Percentiles rank a stretch among this genome's conserved stretches.
Evolutionary conservation across 2,888 invertebrate species (phyloP).

Genomic region (Agriopis aurantiaria): DNA sequence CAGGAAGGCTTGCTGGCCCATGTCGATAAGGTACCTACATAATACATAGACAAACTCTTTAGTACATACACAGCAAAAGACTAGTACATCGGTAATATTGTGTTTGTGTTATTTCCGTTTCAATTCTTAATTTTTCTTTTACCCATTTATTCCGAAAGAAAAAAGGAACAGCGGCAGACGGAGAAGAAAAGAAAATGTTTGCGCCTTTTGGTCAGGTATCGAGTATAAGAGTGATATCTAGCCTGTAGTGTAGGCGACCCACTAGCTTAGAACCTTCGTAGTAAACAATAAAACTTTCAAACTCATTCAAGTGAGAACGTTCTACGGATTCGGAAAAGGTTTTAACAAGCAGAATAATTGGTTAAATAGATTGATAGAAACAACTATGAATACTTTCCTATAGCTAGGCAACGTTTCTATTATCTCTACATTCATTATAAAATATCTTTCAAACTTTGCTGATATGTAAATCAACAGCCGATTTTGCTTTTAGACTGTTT

Average conservation of each 20-base stretch:
- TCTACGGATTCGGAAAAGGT: not conserved
- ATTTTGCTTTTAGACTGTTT: conserved; percentile 2
- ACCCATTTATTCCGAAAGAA: conserved; percentile 69
- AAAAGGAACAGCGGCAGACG: conserved; percentile 93
- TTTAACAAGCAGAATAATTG: not conserved
- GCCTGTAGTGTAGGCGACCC: conserved; percentile 36
- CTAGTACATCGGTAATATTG: not conserved
- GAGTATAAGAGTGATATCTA: conserved; percentile 42
- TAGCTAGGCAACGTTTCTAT: not conserved
- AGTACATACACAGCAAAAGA: not conserved
- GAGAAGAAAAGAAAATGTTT: conserved; percentile 91
- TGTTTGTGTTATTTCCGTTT: conserved; percentile 30
- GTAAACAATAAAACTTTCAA: not conserved
- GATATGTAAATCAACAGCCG: not conserved
- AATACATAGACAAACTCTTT: not conserved
- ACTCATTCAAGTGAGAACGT: not conserved
- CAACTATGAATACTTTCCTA: not conserved
- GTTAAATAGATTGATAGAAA: not conserved
- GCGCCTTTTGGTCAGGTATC: conserved; percentile 94
- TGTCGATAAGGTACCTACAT: conserved; percentile 92
- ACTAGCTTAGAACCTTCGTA: conserved; percentile 27
- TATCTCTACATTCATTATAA: not conserved
- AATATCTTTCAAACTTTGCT: not conserved
- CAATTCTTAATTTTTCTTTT: conserved; percentile 43
- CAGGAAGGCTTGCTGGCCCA: conserved; percentile 95